These are phyloP conservation scores for Chelon labrosus DNA, from an alignment of 2,797 vertebrate genomes.

Conservation along the genomic window DNA sequence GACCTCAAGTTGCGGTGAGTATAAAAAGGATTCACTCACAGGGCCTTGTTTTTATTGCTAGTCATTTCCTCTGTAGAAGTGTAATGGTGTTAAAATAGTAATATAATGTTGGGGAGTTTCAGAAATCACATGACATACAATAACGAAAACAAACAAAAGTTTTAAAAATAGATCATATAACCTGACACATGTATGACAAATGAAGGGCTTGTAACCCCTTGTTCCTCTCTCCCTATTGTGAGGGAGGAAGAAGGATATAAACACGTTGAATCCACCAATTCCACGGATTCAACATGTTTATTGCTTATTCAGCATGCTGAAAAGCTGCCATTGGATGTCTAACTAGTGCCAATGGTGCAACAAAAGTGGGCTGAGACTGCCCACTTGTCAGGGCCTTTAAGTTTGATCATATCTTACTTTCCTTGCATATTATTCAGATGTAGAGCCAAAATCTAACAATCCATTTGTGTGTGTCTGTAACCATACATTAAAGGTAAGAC, in stretches of 20 bases:
- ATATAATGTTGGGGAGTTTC: not conserved
- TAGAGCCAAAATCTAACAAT: not conserved
- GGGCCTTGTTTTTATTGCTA: not conserved
- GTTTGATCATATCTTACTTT: not conserved
- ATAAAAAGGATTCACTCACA: slow-evolving; percentile 3
- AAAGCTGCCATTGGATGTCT: too few species aligned
- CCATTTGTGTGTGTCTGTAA: not conserved
- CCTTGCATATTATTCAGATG: not conserved
- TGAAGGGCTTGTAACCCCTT: not conserved
- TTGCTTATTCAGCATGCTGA: too few species aligned
- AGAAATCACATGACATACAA: not conserved
- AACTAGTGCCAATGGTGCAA: too few species aligned
- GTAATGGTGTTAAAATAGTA: not conserved
- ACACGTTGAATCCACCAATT: too few species aligned
- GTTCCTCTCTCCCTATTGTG: not conserved
- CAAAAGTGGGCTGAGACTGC: too few species aligned
- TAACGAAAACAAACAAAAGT: too few species aligned
- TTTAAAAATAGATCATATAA: not conserved
- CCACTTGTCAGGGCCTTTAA: too few species aligned
- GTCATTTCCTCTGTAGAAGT: not conserved
- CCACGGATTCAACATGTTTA: too few species aligned
- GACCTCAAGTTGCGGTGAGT: not conserved
- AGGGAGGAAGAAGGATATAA: too few species aligned
- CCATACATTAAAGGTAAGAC: not conserved
- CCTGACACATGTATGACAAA: not conserved